Base-by-base conservation (phyloP, 2,113 vertebrate species). In the Percina caprodes region DNA sequence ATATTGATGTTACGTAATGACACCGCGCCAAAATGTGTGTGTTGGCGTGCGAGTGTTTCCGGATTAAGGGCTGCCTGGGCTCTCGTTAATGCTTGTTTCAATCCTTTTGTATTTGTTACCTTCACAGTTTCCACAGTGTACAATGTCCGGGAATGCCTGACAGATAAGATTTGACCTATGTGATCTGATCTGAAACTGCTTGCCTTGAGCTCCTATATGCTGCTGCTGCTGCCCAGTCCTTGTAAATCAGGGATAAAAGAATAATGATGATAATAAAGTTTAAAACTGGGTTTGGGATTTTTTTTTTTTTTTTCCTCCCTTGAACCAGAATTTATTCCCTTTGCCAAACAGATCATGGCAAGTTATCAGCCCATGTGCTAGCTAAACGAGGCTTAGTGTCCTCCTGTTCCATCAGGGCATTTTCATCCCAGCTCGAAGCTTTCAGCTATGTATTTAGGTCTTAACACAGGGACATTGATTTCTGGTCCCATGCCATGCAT, bases 381-480 rank as follows among this genome's bases (percentile, higher is more conserved):
- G 83, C 82, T 84, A 80, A 92, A 85, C 77, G 13, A 79, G 82
- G 91, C 87, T 93, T 91, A 93, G 81, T 63, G 77, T 87, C 75
- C 77, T 85, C 86, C 72, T 84, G 80, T 69, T 92, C 91, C 84
- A 91, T 91, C 87, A 82, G 49, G 75, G 79, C 74, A 30, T 91
- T 88, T 88, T 92, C 84, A 89, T 92, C 87, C 82, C 77, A 30
- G 69, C 80, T 76, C 58, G 46, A 48, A 69, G 86, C 79, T 85
- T 82, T 91, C 84, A 75, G 83, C 51, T 67, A 4, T 30, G 88
- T 86, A 92, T 92, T 92, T 87, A 82, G 79, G 82, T 89, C 83
- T 86, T 79, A 71, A 79, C 84, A 80, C 69, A 35, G 79, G 75
- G 58, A 81, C 76, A 83, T 51, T 80, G 90, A 89, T 86, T 89